A percentile compares a stretch with the other conserved stretches of the same genome.
These are phyloP conservation scores for Axis porcinus DNA, from an alignment of 2,113 vertebrate species.

Conservation along the genomic window DNA sequence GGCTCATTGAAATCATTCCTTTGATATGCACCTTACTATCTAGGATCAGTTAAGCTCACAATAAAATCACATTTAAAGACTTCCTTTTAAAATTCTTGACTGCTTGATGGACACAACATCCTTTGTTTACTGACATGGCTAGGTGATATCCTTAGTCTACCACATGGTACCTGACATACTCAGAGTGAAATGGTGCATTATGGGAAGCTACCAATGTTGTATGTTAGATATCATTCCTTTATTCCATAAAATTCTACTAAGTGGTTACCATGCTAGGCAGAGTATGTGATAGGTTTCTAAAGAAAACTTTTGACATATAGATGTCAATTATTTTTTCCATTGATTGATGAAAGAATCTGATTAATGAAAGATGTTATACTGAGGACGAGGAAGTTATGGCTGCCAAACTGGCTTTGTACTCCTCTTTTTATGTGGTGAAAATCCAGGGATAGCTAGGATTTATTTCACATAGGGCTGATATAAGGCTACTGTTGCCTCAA, in stretches of 20 bases:
- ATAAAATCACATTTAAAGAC: neutral
- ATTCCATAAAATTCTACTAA: neutral
- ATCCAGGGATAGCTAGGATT: neutral
- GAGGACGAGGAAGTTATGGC: neutral
- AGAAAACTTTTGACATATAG: neutral
- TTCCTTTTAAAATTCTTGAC: neutral
- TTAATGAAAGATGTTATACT: neutral
- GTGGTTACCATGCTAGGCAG: neutral
- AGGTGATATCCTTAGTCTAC: neutral
- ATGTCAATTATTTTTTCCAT: neutral
- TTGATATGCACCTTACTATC: neutral
- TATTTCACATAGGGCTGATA: neutral
- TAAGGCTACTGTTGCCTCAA: constrained; percentile 14
- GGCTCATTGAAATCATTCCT: neutral
- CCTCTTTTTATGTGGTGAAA: neutral
- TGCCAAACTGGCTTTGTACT: neutral
- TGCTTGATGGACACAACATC: neutral
- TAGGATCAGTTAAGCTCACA: neutral
- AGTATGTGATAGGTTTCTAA: neutral
- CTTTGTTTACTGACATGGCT: neutral
- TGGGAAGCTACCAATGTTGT: neutral
- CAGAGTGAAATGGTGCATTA: neutral
- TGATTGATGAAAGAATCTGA: neutral
- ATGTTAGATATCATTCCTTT: neutral
- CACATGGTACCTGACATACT: neutral